Evolutionary conservation across 2,797 vertebrate genomes (phyloP), one percentile per base, ranked within the genome.

Genomic region (Psittacula derbiana): DNA sequence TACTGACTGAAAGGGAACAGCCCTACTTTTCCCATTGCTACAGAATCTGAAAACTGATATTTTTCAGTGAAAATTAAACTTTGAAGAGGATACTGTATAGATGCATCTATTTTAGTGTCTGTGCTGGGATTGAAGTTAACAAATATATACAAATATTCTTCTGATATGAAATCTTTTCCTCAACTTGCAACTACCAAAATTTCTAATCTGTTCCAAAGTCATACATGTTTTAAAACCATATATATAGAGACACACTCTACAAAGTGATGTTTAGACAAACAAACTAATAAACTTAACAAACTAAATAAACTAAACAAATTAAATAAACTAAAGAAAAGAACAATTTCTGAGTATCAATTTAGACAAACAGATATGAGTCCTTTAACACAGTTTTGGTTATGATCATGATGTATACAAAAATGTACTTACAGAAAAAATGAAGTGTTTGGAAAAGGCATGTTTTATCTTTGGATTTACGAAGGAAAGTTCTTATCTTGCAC

Each of bases 61-160:
- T 31, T 87, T 82, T 41, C 49, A 76, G 1, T 38, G 17, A 69
- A 87, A 91, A 79, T 52, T 43, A 57, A 60, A 57, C 28, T 72
- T n/a, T n/a, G 41, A 52, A 55, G 16, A 60, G 7, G 30, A 33
- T 19, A 12, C 13, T 46, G 5, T 61, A 41, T 6, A 43, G 57
- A 44, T 18, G 11, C 12, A 41, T 69, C 7, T 74, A 2, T 62
- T 92, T 62, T 80, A 58, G 7, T 55, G 16, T 49, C 18, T 2
- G 0, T 53, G 11, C 30, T 58, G 21, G 12, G 1, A 2, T 25
- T 69, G 62, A 79, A 24, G 10, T 4, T 40, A 9, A 62, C 7
- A 69, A 53, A 16, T 1, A 33, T 10, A 27, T 20, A 53, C 0
- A 0, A 19, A 4, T 58, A 25, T 65, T 76, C 81, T 82, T 82